A percentile compares a stretch with the other conserved stretches of the same genome.
Conservation (phyloP, 37 sponge, comb jelly and placozoan species). For the Agelas oroides region DNA sequence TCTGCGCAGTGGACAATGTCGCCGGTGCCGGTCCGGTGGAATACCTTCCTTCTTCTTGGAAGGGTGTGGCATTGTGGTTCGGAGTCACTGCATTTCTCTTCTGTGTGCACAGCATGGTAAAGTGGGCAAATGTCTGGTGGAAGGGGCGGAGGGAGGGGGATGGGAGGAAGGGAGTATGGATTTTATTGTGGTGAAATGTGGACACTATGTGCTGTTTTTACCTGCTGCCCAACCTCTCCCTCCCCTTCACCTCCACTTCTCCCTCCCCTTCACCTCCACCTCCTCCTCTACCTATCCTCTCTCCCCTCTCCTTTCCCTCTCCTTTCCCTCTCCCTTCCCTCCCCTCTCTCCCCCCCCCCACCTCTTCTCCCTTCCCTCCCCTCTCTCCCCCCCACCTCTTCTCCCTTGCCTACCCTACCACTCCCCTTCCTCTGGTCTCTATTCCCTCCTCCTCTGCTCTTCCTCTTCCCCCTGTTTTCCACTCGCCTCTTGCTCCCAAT, state of each 20-base stretch:
- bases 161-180: no score
- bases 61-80: conserved; percentile 74
- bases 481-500: neutral
- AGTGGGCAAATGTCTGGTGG: neutral
- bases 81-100: conserved; percentile 91
- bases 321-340: neutral
- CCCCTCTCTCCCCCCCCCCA: no score
- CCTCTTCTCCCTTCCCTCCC: neutral
- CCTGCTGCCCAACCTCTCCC: no score
- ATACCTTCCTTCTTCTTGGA: conserved; percentile 24
- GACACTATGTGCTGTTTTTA: no score
- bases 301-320: neutral
- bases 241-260: neutral
- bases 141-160: no score
- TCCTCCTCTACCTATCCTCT: neutral
- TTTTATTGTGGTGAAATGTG: no score
- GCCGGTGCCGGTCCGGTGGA: neutral
- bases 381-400: neutral
- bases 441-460: neutral
- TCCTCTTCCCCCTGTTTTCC: neutral
- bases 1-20: conserved; percentile 29
- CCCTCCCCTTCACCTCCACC: neutral
- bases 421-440: neutral
- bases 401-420: neutral
- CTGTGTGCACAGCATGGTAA: conserved; percentile 90